A percentile compares a stretch with the other conserved stretches of the same genome.
phyloP scores from a whole-genome alignment of 2,797 vertebrate species.

The Protonibea diacanthus region DNA sequence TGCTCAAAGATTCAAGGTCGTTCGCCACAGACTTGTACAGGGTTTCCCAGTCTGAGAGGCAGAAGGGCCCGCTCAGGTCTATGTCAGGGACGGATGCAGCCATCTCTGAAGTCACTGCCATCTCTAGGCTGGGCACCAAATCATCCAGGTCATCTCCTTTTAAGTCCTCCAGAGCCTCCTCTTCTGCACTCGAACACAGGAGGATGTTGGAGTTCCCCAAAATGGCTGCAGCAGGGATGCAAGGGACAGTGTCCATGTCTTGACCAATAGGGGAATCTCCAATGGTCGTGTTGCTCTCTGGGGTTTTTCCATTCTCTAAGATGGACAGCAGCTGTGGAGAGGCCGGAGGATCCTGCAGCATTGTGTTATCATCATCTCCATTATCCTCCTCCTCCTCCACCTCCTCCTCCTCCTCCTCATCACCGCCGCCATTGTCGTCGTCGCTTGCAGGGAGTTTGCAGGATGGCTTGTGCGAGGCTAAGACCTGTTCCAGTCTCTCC shows the following conservation, averaged over 20 bases:
- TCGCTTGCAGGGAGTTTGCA: constrained; percentile 87
- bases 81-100: constrained; percentile 94
- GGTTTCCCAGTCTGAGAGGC: constrained; percentile 96
- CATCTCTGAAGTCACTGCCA: constrained; percentile 82
- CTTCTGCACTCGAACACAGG: constrained; percentile 85
- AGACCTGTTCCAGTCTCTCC: constrained; percentile 93
- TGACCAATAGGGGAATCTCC: constrained; percentile 66
- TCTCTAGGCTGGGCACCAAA: constrained; percentile 85
- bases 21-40: constrained; percentile 89
- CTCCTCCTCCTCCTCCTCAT: constrained; percentile 22
- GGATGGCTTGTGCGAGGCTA: constrained; percentile 90
- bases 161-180: constrained; percentile 90
- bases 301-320: constrained; percentile 68
- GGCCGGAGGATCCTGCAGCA: constrained; percentile 86
- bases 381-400: constrained; percentile 34
- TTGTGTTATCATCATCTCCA: constrained; percentile 79
- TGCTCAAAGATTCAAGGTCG: constrained; percentile 93
- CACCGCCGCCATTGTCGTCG: neutral
- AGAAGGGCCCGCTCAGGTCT: constrained; percentile 92
- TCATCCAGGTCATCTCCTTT: constrained; percentile 87
- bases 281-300: constrained; percentile 50
- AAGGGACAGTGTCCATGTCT: constrained; percentile 77
- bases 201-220: constrained; percentile 87
- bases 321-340: constrained; percentile 76
- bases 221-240: constrained; percentile 78